Percentiles rank a stretch among this genome's conserved stretches.
Conservation (phyloP, 2,113 vertebrate species). For the Myxocyprinus asiaticus region DNA sequence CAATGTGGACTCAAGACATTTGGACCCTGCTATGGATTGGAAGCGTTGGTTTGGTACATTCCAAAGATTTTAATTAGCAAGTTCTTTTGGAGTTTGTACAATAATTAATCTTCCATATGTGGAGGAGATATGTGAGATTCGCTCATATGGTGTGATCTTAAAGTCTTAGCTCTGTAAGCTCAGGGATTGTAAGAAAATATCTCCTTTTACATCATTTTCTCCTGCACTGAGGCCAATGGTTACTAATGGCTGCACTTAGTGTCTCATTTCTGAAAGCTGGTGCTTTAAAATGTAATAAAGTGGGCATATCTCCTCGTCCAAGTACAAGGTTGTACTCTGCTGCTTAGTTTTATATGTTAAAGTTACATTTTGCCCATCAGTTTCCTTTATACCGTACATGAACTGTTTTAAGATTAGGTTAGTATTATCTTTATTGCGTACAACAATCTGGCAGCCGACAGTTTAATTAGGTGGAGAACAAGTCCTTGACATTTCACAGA, state of each 20-base stretch:
- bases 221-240: constrained; percentile 15
- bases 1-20: too few relatives aligned
- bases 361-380: constrained; percentile 6
- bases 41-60: neutral
- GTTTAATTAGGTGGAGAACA: constrained; percentile 1
- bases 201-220: neutral
- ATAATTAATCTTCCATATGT: constrained; percentile 11
- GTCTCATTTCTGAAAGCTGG: too few relatives aligned
- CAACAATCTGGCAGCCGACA: neutral
- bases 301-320: constrained; percentile 1
- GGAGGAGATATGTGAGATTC: neutral
- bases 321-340: neutral
- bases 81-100: constrained; percentile 7
- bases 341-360: constrained; percentile 13
- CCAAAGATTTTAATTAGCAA: constrained; percentile 12
- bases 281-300: constrained; percentile 2
- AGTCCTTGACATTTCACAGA: constrained; percentile 22
- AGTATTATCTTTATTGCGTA: neutral
- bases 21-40: neutral
- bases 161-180: neutral
- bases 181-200: neutral
- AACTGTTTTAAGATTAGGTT: constrained; percentile 1
- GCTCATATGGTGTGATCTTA: neutral
- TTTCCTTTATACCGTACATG: neutral
- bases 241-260: neutral